phyloP scores from a whole-genome alignment of 2,888 invertebrate species.

The Clanis bilineata region DNA sequence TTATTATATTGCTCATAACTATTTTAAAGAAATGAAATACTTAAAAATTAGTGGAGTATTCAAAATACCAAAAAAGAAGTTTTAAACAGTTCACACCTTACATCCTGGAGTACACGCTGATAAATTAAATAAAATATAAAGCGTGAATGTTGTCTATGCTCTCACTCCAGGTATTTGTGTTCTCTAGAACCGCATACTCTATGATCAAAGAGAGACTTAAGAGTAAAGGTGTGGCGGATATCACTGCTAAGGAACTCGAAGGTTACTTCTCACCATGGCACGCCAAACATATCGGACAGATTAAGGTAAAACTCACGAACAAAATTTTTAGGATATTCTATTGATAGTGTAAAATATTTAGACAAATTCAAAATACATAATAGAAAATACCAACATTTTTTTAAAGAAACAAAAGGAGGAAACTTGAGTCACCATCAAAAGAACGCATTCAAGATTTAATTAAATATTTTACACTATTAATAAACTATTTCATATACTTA shows the following conservation, averaged over 20 bases:
- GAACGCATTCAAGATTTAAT: too few relatives aligned
- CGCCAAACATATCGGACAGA: constrained; percentile 91
- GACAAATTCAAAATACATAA: neutral
- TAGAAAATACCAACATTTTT: too few relatives aligned
- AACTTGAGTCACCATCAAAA: too few relatives aligned
- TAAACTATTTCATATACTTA: neutral
- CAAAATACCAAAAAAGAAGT: constrained; percentile 28
- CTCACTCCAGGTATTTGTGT: constrained; percentile 91
- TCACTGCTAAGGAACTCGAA: constrained; percentile 88
- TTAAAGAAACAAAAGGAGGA: too few relatives aligned
- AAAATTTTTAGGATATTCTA: neutral
- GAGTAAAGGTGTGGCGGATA: constrained; percentile 88
- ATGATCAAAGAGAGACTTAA: constrained; percentile 92
- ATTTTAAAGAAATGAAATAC: neutral
- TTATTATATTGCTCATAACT: too few relatives aligned
- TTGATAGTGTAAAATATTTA: neutral
- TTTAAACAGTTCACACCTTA: constrained; percentile 35
- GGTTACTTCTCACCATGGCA: constrained; percentile 94
- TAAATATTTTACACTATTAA: neutral
- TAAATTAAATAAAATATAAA: constrained; percentile 21
- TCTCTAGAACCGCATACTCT: constrained; percentile 90
- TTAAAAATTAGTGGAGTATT: neutral
- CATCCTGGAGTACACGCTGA: constrained; percentile 44
- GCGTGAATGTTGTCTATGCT: constrained; percentile 59
- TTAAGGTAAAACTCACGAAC: constrained; percentile 76